Base-by-base conservation (phyloP, 2,888 invertebrate genomes). In the Pilophorus perplexus region DNA sequence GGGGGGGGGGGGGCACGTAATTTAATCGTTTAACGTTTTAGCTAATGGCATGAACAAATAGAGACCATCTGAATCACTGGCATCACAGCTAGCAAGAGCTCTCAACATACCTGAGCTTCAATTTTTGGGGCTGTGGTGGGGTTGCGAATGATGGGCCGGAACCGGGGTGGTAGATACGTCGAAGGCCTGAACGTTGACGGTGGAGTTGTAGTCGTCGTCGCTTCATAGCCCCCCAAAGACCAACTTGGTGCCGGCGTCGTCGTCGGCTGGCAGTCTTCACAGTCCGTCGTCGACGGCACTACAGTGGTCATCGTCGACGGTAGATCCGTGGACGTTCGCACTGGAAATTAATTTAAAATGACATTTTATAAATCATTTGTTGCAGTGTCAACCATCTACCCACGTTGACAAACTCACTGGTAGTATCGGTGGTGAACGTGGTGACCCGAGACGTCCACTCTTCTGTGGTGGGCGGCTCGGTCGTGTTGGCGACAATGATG, bases 361-460 rank as follows among this genome's bases (percentile, higher is more conserved):
- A 33, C 6, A 8, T 33, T 33, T 33, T 8, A 33, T 8, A 33
- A 8, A 33, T 8, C 33, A 8, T 44, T 44, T 44, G n/a, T 46
- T 2, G 3, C 12, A 14, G 38, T 38, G 3, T 38, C 6, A 14
- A 3, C 38, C 6, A 38, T 12, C 38, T 38, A 14, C 38, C 3
- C 38, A 3, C 38, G n/a, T 46, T 46, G 20, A 23, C 23, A 52
- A 16, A 10, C 55, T 16, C 3, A 55, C 46, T 33, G 18, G 66
- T 65, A 6, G 64, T 81, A 80, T 82, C 83, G 16, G 54, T 14
- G 38, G 55, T 57, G 25, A 64, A 46, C 12, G 54, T 44, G 12
- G 33, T 83, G 37, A 73, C 75, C 57, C 77, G 79, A 25, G 77
- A 79, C 46, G 73, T 75, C 69, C 42, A 57, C 72, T 68, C 64